phyloP scores from a whole-genome alignment of 2,888 invertebrate species.

The Pterobdella sp. region DNA sequence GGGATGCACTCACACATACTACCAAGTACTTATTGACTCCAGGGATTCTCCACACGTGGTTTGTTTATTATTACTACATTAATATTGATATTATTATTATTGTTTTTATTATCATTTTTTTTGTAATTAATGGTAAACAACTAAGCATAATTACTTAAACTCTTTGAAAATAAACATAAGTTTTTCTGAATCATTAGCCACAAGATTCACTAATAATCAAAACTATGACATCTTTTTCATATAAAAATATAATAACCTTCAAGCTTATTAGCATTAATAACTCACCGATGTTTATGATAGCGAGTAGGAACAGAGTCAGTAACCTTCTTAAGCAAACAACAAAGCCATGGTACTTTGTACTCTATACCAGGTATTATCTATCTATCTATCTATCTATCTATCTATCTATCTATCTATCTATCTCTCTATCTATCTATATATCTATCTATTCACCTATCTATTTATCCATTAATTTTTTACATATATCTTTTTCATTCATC shows the following conservation, averaged over 20 bases:
- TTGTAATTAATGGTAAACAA: background rate
- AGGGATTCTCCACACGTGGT: conserved; percentile 93
- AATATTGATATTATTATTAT: background rate
- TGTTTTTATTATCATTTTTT: background rate
- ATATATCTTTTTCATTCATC: background rate
- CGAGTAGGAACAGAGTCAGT: conserved; percentile 96
- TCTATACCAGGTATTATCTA: conserved; percentile 67
- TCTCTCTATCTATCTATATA: background rate
- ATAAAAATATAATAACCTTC: too few species aligned
- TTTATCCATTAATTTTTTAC: too few species aligned
- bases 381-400: background rate
- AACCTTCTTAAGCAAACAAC: conserved; percentile 90
- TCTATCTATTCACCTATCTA: too few species aligned
- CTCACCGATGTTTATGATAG: too few species aligned
- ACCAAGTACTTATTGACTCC: conserved; percentile 93
- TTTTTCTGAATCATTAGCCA: too few species aligned
- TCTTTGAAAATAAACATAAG: too few species aligned
- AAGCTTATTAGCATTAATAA: too few species aligned
- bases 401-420: too few species aligned
- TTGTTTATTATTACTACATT: conserved; percentile 50
- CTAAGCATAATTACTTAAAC: too few species aligned
- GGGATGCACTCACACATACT: conserved; percentile 84
- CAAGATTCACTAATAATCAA: too few species aligned
- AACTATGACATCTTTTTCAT: too few species aligned
- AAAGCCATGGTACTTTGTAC: conserved; percentile 84